These are phyloP conservation scores for Otus sunia DNA, from an alignment of 2,113 vertebrate species.

Conservation along the genomic window DNA sequence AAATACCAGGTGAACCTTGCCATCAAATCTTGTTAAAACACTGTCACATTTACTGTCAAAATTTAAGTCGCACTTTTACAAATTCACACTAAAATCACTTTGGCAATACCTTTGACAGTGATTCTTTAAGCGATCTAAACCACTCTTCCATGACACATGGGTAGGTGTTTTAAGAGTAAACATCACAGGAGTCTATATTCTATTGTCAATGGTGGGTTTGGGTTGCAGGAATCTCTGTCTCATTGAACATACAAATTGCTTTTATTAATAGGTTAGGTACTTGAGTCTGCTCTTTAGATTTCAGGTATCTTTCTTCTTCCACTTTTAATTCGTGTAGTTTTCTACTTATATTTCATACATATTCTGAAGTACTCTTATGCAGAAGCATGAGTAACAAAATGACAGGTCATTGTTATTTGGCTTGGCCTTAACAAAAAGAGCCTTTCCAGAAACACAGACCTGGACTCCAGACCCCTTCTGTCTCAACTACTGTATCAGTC, in stretches of 20 bases:
- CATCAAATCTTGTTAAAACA: too few relatives aligned
- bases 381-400: background rate
- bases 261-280: background rate
- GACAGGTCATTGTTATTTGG: background rate
- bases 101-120: too few relatives aligned
- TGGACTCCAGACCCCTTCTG: background rate
- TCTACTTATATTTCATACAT: background rate
- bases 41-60: too few relatives aligned
- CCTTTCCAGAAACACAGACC: background rate
- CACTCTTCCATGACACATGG: too few relatives aligned
- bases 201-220: background rate
- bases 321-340: background rate
- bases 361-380: background rate
- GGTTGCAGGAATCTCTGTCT: background rate
- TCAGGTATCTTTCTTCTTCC: background rate
- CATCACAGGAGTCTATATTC: background rate
- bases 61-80: too few relatives aligned
- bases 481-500: background rate
- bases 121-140: too few relatives aligned
- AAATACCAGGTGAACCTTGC: too few relatives aligned
- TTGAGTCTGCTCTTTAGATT: background rate
- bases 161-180: background rate
- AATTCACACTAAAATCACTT: too few relatives aligned
- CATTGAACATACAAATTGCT: background rate
- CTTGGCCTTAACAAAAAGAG: background rate